Base-by-base conservation (phyloP, 2,113 vertebrate species). In the Nyctereutes procyonoides region DNA sequence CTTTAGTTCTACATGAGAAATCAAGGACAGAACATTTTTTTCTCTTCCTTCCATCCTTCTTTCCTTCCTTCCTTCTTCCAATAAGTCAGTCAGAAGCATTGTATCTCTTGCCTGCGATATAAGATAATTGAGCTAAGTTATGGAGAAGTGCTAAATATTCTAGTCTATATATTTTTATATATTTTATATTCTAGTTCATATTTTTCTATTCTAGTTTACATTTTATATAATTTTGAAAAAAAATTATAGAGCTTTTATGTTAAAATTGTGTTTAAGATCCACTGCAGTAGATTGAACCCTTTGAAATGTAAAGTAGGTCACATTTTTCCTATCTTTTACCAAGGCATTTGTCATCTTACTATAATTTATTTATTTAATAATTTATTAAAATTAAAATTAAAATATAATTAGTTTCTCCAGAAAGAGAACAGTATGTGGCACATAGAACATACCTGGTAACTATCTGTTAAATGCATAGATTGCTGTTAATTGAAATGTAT, bases 231-330 rank as follows among this genome's bases (percentile, higher is more conserved):
- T 38, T 83, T 22, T 69, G 20, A 74, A 32, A 76, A 87, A 93
- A 74, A 2, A 7, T 43, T 97, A n/a, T 74, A 11, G 16, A 14
- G 4, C 6, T 91, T 92, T 86, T 87, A 22, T 19, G 7, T 86
- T 93, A 88, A 85, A 65, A 88, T 80, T 63, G 8, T 81, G 43
- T 89, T 89, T 77, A 89, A 35, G 38, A 77, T 92, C 20, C 28
- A 69, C 8, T 60, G 62, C 14, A 74, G 48, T 7, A 91, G 62
- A 87, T 22, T 24, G 17, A 32, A 38, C 28, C 56, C 88, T 85
- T 85, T 76, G 65, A 95, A 96, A 92, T 86, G 26, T 62, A 97
- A 89, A 88, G 56, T 10, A 32, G n/a, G 86, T 82, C 30, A 30
- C 43, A 82, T 77, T 95, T 92, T 55, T 24, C 22, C 63, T 51